phyloP scores from a whole-genome alignment of 2,113 vertebrate genomes.

The Ceyx margarethae region DNA sequence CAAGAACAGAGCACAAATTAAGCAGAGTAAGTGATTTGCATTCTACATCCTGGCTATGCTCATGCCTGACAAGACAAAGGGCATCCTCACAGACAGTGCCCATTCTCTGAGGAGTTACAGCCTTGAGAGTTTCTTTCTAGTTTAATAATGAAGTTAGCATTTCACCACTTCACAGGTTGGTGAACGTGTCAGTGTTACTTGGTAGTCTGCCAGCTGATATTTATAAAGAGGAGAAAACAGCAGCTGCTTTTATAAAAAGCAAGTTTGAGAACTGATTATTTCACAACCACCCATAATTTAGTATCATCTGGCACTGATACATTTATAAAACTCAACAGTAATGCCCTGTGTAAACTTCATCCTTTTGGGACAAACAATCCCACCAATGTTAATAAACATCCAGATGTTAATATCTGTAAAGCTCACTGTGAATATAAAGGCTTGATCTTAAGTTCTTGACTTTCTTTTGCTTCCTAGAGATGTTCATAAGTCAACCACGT shows the following conservation, averaged over 20 bases:
- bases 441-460: background rate
- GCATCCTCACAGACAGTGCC: slow-evolving; percentile 17
- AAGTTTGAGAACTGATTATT: background rate
- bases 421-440: background rate
- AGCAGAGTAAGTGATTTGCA: slow-evolving; percentile 87
- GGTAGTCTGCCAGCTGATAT: background rate
- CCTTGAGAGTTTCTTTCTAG: background rate
- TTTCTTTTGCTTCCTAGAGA: background rate
- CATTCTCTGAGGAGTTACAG: slow-evolving; percentile 18
- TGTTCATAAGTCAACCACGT: background rate
- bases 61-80: slow-evolving; percentile 39
- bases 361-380: background rate
- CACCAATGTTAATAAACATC: background rate
- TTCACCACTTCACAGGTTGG: slow-evolving; percentile 3
- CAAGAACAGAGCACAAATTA: slow-evolving; percentile 97
- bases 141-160: slow-evolving; percentile 27
- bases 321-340: background rate
- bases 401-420: background rate
- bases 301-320: background rate
- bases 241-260: background rate
- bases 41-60: slow-evolving; percentile 27
- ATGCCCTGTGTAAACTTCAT: background rate
- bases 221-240: background rate
- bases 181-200: background rate
- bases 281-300: background rate